Base-by-base conservation (phyloP, 2,888 invertebrate genomes). In the Pelosia muscerda region DNA sequence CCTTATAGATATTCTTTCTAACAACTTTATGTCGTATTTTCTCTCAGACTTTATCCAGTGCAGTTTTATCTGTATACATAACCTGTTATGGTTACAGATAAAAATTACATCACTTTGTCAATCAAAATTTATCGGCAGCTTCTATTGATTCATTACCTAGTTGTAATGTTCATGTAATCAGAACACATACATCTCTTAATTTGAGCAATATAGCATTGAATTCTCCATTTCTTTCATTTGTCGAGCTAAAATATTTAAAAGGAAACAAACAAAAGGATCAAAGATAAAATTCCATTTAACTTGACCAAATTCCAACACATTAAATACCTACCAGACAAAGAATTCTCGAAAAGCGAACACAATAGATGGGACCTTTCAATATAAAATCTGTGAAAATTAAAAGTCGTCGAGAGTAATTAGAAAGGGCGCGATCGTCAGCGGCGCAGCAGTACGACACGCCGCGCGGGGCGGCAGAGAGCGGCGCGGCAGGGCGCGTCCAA, bases 321-420 rank as follows among this genome's bases (percentile, higher is more conserved):
- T 77, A 75, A 77, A 66, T 49, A 49, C 49, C n/a, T 55, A 66
- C 69, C 75, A 58, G 34, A 68, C 23, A 68, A 42, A 64, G 71
- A 61, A 70, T 56, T 49, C 58, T 66, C 26, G 66, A 61, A 73
- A 71, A 42, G 42, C 22, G 62, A 77, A 69, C 59, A 79, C 77
- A 79, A 79, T 57, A 54, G 68, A 53, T 26, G 42, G 56, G 38
- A 34, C 57, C 31, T 60, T 53, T 57, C 61, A 62, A 65, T 60
- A 65, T 62, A 57, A 69, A 65, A 69, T 61, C 69, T 67, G 67
- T 62, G 72, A 68, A 63, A 74, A 69, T 71, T 75, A 73, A 72
- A 72, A 77, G 73, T 78, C 72, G 67, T 71, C 63, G 66, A 68
- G 76, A 79, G 79, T 79, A 79, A 79, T 79, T 79, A 79, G 71